Evolutionary conservation across 2,888 invertebrate genomes (phyloP), one percentile per base, ranked within the genome.

Genomic region (Zhuqinia jingwanae): DNA sequence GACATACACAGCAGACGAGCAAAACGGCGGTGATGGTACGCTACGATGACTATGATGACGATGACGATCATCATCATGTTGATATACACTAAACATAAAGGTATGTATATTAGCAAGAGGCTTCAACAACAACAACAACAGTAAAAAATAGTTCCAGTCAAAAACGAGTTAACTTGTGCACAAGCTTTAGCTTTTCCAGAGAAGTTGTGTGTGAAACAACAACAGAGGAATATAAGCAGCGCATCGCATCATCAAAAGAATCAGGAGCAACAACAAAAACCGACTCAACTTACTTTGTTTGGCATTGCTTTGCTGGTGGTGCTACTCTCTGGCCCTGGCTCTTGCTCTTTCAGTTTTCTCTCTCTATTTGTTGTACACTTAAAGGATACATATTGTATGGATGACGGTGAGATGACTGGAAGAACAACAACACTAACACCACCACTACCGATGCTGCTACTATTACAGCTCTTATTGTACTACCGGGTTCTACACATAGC

Each of bases 281-380:
- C n/a, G 27, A 17, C 50, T 1, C n/a, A 65, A 25, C 60, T 80
- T 50, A 60, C 60, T 50, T 75, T 60, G 47, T 45, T 63, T 78
- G 63, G 70, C 68, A 68, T 45, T 68, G 65, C 65, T 30, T 22
- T 30, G 65, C 65, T 10, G 2, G 45, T 53, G 58, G 15, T 65
- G 30, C 36, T 30, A 6, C 50, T 30, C 30, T 63, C 17, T 70
- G 47, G 73, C 82, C 63, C 75, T 82, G 70, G 77, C 84, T 83
- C 77, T 78, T 84, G 83, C 83, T 84, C 78, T 84, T 60, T 84
- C 78, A 60, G 50, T 75, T 56, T 76, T 83, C 47, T 70, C 65
- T 76, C 76, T 75, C 56, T 76, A 68, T 84, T 78, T 84, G 27
- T 50, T 73, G 84, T 84, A 84, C 84, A 84, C 84, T 78, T 78